A percentile compares a stretch with the other conserved stretches of the same genome.
Conservation (phyloP, 2,888 invertebrate species). For the Lamellibrachia columna region DNA sequence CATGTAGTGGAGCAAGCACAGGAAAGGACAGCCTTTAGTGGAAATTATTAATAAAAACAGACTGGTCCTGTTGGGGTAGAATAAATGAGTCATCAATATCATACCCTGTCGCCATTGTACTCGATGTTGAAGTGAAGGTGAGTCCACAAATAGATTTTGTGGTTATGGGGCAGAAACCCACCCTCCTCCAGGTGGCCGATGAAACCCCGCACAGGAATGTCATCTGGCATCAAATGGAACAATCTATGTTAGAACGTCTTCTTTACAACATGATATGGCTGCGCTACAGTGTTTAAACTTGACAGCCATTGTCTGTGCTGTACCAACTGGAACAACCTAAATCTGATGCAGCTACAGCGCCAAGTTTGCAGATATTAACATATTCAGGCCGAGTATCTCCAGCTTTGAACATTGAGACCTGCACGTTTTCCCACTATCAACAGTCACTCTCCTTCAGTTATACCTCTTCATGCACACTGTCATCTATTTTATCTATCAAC, state of each 20-base stretch:
- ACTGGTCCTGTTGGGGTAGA: background rate
- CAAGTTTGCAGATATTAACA: too few species aligned
- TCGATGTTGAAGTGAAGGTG: conserved; percentile 68
- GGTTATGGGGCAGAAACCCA: conserved; percentile 68
- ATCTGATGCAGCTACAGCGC: too few species aligned
- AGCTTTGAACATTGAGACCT: too few species aligned
- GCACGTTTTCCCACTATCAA: too few species aligned
- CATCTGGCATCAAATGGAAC: conserved; percentile 61
- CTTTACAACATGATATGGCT: background rate
- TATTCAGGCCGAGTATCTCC: too few species aligned
- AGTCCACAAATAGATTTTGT: conserved; percentile 68
- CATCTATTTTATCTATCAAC: too few species aligned
- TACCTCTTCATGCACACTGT: too few species aligned
- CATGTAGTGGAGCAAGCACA: background rate
- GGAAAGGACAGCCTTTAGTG: background rate
- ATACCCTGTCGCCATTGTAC: conserved; percentile 67
- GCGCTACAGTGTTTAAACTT: too few species aligned
- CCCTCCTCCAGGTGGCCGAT: conserved; percentile 68
- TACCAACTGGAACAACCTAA: too few species aligned
- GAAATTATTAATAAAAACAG: background rate
- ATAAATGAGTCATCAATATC: background rate
- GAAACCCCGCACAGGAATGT: conserved; percentile 68
- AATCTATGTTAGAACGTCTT: background rate
- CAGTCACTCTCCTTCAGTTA: too few species aligned
- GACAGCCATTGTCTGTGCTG: too few species aligned